Conservation (phyloP, 1,140 invertebrate species). For the Drosophila sucinea region DNA sequence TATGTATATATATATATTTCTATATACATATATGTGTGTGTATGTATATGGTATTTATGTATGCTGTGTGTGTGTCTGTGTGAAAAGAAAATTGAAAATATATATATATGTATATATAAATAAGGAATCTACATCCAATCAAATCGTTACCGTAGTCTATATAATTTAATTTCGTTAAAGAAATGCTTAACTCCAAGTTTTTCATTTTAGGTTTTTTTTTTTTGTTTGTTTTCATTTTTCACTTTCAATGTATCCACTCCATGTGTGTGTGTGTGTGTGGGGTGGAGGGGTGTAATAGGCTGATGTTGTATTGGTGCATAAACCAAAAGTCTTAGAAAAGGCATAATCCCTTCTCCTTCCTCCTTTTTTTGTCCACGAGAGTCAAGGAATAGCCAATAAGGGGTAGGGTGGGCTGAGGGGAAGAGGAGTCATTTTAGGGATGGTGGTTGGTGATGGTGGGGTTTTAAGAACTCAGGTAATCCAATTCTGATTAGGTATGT, state of each 20-base stretch:
- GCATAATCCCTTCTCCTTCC: not conserved
- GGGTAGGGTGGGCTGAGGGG: not conserved
- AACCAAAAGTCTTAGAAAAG: constrained; percentile 13
- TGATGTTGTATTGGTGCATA: constrained; percentile 3
- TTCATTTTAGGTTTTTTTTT: not conserved
- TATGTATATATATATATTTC: constrained; percentile 27
- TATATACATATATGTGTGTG: constrained; percentile 26
- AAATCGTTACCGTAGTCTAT: constrained; percentile 25
- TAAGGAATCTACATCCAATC: constrained; percentile 30
- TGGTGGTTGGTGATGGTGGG: not conserved
- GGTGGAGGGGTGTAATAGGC: not conserved
- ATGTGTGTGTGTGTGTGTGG: not conserved
- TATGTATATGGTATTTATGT: constrained; percentile 13
- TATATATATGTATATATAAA: constrained; percentile 25
- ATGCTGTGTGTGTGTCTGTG: not conserved
- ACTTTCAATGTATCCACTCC: not conserved
- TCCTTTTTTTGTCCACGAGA: no score
- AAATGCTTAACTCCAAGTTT: constrained; percentile 13
- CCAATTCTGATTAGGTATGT: not conserved
- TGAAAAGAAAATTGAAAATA: constrained; percentile 17
- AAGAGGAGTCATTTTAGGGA: not conserved
- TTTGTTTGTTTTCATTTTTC: not conserved
- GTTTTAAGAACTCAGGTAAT: not conserved
- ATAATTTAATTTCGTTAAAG: constrained; percentile 15
- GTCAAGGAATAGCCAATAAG: not conserved